Percentiles rank a stretch among this genome's conserved stretches.
Evolutionary conservation across 2,797 vertebrate genomes (phyloP).

Genomic region (Podarcis siculus): DNA sequence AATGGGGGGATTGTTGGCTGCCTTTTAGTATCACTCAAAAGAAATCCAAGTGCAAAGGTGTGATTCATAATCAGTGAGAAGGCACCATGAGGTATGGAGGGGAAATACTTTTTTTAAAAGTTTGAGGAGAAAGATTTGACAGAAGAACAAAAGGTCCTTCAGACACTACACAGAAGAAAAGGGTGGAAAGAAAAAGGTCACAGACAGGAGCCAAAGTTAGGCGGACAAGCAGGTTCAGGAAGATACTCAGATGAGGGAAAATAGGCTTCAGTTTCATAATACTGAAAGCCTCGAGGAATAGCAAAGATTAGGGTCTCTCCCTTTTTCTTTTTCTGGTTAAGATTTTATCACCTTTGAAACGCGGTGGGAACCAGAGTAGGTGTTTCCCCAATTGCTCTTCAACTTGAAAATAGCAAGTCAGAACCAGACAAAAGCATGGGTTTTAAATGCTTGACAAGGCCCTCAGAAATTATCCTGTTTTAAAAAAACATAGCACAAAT

Average conservation of each 20-base stretch:
- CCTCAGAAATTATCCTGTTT: conserved; percentile 28
- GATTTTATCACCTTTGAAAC: neutral
- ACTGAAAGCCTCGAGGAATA: neutral
- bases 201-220: neutral
- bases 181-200: neutral
- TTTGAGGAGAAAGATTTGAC: neutral
- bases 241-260: neutral
- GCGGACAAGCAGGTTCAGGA: neutral
- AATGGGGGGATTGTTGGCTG: neutral
- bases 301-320: conserved; percentile 9
- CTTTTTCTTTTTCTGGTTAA: conserved; percentile 13
- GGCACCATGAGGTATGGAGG: neutral
- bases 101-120: neutral
- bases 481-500: conserved; percentile 18
- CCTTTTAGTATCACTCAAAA: neutral
- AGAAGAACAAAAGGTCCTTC: conserved; percentile 6
- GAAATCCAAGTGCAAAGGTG: conserved; percentile 3
- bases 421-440: conserved; percentile 9
- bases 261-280: conserved; percentile 2
- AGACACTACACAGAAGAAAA: conserved; percentile 11
- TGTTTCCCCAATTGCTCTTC: conserved; percentile 21
- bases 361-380: neutral
- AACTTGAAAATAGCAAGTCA: neutral
- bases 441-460: conserved; percentile 27
- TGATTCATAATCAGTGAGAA: conserved; percentile 11